Evolutionary conservation across 2,797 vertebrate genomes (phyloP), one percentile per base, ranked within the genome.

Genomic region (Argya squamiceps): DNA sequence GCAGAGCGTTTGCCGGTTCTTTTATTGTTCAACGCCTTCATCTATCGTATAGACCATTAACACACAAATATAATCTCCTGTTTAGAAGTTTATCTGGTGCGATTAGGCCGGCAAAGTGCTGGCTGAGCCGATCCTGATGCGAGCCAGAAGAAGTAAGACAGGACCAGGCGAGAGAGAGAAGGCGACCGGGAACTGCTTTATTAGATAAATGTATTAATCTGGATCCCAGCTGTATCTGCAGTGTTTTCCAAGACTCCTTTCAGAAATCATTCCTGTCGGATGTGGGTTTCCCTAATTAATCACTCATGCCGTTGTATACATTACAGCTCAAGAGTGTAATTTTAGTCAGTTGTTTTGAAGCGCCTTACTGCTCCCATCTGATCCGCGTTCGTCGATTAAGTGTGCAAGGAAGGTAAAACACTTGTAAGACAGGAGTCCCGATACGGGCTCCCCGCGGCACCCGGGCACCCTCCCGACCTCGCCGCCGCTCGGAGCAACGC

Each of bases 201-300:
- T 95, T 84, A 94, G 95, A 91, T 95, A 84, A 80, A 65, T 15
- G 26, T 68, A 74, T 91, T 88, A 93, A 96, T 97, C 97, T 98
- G 98, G 95, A 74, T 88, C 69, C 89, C 98, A 98, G 97, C 98
- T 97, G 97, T 85, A 80, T 79, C 79, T 60, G 88, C 93, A 69
- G 69, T 13, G 79, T 91, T 95, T 89, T 94, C 95, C 88, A 93
- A 52, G 60, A 81, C 69, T 93, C 37, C 78, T 92, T 96, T 95
- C 96, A 94, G 94, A 97, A 96, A 96, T 88, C 88, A 89, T 94
- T 90, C 92, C 97, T 96, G 96, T 98, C 97, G 97, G 98, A 98
- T 98, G 97, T 98, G 98, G 98, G 96, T 96, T 97, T 91, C 92
- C 64, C 92, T 98, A 98, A 98, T 98, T 97, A 96, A 98, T 98